Percentiles rank a stretch among this genome's conserved stretches.
These are phyloP conservation scores for Drosophila nigrodunni DNA, from an alignment of 1,140 invertebrate species.

Conservation along the genomic window DNA sequence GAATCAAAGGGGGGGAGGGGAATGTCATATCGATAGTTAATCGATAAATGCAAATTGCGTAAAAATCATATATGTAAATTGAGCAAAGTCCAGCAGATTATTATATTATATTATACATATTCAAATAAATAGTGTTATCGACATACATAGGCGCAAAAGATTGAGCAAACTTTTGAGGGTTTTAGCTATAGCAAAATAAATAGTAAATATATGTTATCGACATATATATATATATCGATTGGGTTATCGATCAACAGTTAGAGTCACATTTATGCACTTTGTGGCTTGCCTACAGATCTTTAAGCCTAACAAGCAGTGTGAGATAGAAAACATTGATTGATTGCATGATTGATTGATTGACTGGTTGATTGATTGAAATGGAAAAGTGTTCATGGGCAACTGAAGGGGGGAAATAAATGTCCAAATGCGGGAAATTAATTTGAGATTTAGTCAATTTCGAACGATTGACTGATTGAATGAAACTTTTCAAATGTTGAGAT, in stretches of 20 bases:
- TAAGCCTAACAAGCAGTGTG: background rate
- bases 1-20: background rate
- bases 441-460: background rate
- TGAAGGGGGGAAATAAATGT: background rate
- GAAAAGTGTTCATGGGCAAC: background rate
- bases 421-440: background rate
- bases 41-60: slow-evolving; percentile 22
- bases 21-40: background rate
- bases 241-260: background rate
- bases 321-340: background rate
- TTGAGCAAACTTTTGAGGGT: slow-evolving; percentile 11
- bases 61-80: background rate
- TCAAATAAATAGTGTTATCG: background rate
- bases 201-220: too few relatives aligned
- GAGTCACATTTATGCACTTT: background rate
- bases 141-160: background rate
- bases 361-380: background rate
- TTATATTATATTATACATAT: too few relatives aligned
- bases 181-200: too few relatives aligned
- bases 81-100: background rate
- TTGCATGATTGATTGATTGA: background rate
- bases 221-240: slow-evolving; percentile 9
- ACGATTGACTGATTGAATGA: too few relatives aligned
- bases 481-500: background rate
- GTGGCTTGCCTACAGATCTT: background rate